Conservation (phyloP, 2,113 vertebrate species). For the Gadus macrocephalus region DNA sequence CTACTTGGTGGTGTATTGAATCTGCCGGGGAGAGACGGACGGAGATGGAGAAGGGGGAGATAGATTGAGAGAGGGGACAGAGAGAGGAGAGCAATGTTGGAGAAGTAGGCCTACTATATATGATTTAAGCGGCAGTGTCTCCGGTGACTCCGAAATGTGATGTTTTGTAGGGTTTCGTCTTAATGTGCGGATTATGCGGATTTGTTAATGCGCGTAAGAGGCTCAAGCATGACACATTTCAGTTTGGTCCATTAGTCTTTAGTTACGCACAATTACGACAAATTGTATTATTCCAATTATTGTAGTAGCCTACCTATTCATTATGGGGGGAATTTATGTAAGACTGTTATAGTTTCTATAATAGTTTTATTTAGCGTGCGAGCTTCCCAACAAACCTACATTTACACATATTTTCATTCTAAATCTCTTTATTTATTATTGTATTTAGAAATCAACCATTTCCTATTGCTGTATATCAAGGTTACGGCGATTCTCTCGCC, state of each 20-base stretch:
- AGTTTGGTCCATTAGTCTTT: too few species aligned
- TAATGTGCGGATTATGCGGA: conserved; percentile 62
- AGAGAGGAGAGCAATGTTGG: conserved; percentile 9
- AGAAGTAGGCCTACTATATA: conserved; percentile 2
- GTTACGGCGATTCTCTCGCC: conserved; percentile 33
- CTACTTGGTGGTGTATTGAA: too few species aligned
- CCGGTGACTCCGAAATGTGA: conserved; percentile 30
- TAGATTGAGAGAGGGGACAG: not conserved
- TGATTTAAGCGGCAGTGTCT: conserved; percentile 23
- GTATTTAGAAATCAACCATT: not conserved
- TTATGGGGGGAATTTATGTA: conserved; percentile 29
- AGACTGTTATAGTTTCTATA: too few species aligned
- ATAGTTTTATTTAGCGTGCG: too few species aligned
- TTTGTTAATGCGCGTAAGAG: conserved; percentile 66
- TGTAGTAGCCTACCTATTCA: not conserved
- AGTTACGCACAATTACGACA: too few species aligned
- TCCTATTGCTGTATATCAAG: too few species aligned
- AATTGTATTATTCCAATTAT: too few species aligned
- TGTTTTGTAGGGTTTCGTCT: conserved; percentile 56
- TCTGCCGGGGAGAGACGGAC: conserved; percentile 11
- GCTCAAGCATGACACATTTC: conserved; percentile 29
- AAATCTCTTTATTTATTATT: conserved; percentile 48
- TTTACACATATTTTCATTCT: conserved; percentile 61
- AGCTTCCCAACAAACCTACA: too few species aligned
- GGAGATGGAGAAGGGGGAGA: not conserved